Percentiles rank a stretch among this genome's conserved stretches.
phyloP scores from a whole-genome alignment of 2,888 invertebrate genomes.

The Torymus tubicola region DNA sequence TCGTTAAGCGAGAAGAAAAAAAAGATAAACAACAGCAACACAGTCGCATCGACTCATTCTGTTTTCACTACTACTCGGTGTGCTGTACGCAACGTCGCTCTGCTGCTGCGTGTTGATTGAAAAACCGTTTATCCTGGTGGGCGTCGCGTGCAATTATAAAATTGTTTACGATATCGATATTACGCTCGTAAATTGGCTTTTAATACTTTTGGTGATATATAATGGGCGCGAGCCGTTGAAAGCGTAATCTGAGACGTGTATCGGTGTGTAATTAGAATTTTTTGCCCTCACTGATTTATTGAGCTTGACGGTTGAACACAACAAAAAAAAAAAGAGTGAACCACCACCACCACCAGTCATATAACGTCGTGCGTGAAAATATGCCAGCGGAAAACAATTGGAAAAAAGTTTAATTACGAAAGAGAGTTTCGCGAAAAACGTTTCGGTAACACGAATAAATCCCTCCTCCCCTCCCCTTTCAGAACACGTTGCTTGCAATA shows the following conservation, averaged over 20 bases:
- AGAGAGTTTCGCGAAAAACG: not conserved
- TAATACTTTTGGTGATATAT: slow-evolving; percentile 26
- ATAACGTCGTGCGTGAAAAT: too few species aligned
- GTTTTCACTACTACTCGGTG: slow-evolving; percentile 10
- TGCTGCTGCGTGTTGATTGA: slow-evolving; percentile 19
- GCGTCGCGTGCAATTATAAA: slow-evolving; percentile 30
- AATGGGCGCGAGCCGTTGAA: not conserved
- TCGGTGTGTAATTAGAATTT: slow-evolving; percentile 39
- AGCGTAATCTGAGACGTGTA: slow-evolving; percentile 30
- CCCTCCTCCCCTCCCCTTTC: not conserved
- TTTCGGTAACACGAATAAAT: slow-evolving; percentile 8
- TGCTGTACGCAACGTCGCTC: too few species aligned
- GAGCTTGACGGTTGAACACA: slow-evolving; percentile 7
- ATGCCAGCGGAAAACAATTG: too few species aligned
- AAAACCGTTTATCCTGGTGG: slow-evolving; percentile 15
- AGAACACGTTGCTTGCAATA: not conserved
- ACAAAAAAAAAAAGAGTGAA: too few species aligned
- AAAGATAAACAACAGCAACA: slow-evolving; percentile 27
- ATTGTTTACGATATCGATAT: slow-evolving; percentile 43
- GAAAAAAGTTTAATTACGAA: slow-evolving; percentile 22
- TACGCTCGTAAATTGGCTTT: slow-evolving; percentile 43
- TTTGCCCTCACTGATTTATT: slow-evolving; percentile 26
- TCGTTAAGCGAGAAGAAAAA: slow-evolving; percentile 16
- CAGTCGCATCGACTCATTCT: slow-evolving; percentile 5
- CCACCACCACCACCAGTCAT: too few species aligned